These are phyloP conservation scores for Polyergus mexicanus DNA, from an alignment of 1,140 invertebrate genomes.

Conservation along the genomic window DNA sequence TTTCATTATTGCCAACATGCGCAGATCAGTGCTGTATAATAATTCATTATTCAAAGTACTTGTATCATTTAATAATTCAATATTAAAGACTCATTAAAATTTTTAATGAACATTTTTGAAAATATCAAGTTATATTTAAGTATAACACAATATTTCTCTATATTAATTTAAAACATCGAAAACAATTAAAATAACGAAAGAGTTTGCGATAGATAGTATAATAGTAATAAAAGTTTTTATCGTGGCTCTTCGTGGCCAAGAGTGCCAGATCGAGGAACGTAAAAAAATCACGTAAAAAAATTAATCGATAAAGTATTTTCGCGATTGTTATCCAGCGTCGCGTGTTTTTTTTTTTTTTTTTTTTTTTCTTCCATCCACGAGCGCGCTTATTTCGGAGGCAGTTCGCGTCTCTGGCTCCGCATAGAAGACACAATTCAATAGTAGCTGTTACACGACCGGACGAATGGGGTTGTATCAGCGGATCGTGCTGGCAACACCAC, in stretches of 20 bases:
- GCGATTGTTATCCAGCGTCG: neutral
- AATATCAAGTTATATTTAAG: neutral
- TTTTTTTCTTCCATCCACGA: neutral
- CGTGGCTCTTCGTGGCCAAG: neutral
- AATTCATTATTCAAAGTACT: constrained; percentile 35
- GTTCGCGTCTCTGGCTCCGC: constrained; percentile 50
- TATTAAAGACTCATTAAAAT: constrained; percentile 20
- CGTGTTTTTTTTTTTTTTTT: constrained; percentile 8
- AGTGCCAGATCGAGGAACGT: neutral
- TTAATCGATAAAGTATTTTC: neutral
- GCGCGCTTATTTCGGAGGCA: constrained; percentile 21
- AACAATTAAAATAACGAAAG: constrained; percentile 16
- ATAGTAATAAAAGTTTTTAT: neutral
- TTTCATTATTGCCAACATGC: constrained; percentile 40
- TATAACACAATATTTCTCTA: too few relatives aligned
- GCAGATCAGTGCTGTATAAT: constrained; percentile 47
- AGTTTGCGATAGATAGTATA: neutral
- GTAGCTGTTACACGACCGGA: constrained; percentile 21
- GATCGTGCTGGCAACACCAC: constrained; percentile 43
- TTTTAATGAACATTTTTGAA: constrained; percentile 48
- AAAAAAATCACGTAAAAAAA: neutral
- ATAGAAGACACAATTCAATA: constrained; percentile 23
- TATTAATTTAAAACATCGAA: neutral
- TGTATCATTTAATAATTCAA: constrained; percentile 37
- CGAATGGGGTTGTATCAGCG: constrained; percentile 22